A percentile compares a stretch with the other conserved stretches of the same genome.
These are phyloP conservation scores for Menidia menidia DNA, from an alignment of 2,797 vertebrate genomes.

Conservation along the genomic window DNA sequence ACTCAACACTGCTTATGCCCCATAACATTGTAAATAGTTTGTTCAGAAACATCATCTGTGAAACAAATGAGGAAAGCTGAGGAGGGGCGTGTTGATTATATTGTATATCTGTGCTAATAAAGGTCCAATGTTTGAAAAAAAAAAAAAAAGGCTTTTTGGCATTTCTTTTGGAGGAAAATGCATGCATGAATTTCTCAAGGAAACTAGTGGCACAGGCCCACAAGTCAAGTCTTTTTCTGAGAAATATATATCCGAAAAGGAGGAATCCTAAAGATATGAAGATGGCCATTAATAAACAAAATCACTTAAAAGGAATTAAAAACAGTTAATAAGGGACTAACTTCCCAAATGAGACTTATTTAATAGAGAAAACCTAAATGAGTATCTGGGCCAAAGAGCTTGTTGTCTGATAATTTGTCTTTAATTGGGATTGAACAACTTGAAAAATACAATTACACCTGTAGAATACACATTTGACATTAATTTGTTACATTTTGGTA, in stretches of 20 bases:
- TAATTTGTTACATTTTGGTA: too few species aligned
- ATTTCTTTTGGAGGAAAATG: slow-evolving; percentile 2
- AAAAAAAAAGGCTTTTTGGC: slow-evolving; percentile 39
- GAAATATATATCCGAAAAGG: not conserved
- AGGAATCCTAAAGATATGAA: not conserved
- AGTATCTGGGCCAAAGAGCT: too few species aligned
- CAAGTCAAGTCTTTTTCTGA: not conserved
- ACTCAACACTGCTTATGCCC: slow-evolving; percentile 78
- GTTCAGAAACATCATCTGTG: slow-evolving; percentile 76
- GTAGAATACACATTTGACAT: too few species aligned
- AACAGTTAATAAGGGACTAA: not conserved
- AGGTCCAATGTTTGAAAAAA: slow-evolving; percentile 79
- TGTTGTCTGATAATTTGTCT: too few species aligned
- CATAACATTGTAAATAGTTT: slow-evolving; percentile 84
- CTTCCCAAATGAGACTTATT: too few species aligned
- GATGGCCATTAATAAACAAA: not conserved
- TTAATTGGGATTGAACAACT: too few species aligned
- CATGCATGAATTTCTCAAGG: not conserved
- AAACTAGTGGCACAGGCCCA: not conserved
- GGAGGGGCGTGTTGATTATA: slow-evolving; percentile 75
- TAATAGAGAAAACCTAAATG: too few species aligned
- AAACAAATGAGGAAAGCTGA: slow-evolving; percentile 76
- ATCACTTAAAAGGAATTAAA: not conserved
- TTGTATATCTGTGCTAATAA: slow-evolving; percentile 83
- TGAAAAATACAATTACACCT: too few species aligned